phyloP scores from a whole-genome alignment of 2,113 vertebrate species.

The Blennius ocellaris region DNA sequence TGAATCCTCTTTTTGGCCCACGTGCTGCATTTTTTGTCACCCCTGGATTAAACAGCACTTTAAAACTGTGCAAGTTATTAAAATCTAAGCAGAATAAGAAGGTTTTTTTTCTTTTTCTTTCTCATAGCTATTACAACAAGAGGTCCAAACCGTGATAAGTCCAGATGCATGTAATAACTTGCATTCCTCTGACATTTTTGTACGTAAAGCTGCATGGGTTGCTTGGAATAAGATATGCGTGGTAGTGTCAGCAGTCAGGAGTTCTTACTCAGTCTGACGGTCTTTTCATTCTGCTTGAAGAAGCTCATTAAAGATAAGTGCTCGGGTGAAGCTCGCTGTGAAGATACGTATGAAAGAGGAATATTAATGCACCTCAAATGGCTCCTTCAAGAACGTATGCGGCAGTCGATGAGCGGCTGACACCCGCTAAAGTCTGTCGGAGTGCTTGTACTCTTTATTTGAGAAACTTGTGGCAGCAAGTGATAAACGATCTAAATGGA shows the following conservation, averaged over 20 bases:
- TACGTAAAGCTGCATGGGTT: neutral
- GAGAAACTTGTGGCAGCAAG: neutral
- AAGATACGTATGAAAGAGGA: neutral
- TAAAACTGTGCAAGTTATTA: no score
- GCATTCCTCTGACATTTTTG: neutral
- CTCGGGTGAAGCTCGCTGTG: neutral
- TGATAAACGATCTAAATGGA: neutral
- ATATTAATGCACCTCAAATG: slow-evolving; percentile 31
- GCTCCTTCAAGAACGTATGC: slow-evolving; percentile 13
- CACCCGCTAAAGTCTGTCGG: neutral
- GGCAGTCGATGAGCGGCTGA: slow-evolving; percentile 1
- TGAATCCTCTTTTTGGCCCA: no score
- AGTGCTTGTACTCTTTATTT: neutral
- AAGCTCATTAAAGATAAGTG: slow-evolving; percentile 41
- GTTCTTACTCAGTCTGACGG: neutral
- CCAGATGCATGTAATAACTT: no score
- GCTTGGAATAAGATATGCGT: neutral
- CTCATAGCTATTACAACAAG: no score
- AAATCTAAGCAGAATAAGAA: no score
- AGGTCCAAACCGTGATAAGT: no score
- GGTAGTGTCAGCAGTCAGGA: neutral
- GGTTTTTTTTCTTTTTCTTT: no score
- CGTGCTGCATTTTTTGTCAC: no score
- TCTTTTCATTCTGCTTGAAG: slow-evolving; percentile 30
- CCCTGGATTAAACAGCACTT: no score